These are phyloP conservation scores for Dorcus parallelipipedus DNA, from an alignment of 2,888 invertebrate species.

Conservation along the genomic window DNA sequence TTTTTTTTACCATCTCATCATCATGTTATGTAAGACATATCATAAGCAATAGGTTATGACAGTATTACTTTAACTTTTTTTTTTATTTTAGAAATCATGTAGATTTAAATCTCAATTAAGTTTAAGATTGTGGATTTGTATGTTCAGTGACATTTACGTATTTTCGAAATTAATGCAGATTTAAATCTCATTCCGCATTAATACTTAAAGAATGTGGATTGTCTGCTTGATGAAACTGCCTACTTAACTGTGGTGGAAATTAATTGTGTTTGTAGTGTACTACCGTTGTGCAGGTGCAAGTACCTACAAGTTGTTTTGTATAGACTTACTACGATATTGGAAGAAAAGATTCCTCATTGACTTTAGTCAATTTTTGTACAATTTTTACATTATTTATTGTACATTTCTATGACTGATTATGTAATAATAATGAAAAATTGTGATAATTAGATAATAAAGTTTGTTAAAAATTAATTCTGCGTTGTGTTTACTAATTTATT, in stretches of 20 bases:
- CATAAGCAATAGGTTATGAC: too few relatives aligned
- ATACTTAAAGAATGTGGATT: not conserved
- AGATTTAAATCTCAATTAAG: too few relatives aligned
- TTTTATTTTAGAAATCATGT: too few relatives aligned
- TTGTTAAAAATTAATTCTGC: not conserved
- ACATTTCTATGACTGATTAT: conserved; percentile 31
- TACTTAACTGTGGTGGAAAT: not conserved
- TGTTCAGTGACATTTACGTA: too few relatives aligned
- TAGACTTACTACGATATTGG: conserved; percentile 4
- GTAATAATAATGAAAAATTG: conserved; percentile 17
- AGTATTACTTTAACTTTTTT: too few relatives aligned
- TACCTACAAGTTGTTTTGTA: conserved; percentile 9
- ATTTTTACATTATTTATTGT: conserved; percentile 30
- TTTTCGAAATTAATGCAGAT: too few relatives aligned
- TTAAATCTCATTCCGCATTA: not conserved
- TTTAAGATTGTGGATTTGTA: too few relatives aligned
- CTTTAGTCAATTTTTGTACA: conserved; percentile 24
- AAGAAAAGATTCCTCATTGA: conserved; percentile 1
- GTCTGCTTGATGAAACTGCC: not conserved
- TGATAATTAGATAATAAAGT: conserved; percentile 8
- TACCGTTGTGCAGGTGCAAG: conserved; percentile 2
- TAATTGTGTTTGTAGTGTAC: conserved; percentile 1
- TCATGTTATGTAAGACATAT: too few relatives aligned
- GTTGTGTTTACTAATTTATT: not conserved
- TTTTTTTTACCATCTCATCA: too few relatives aligned